A percentile compares a stretch with the other conserved stretches of the same genome.
These are phyloP conservation scores for Crossaster papposus DNA, from an alignment of 53 echinoderm and acorn worm species.

Conservation along the genomic window DNA sequence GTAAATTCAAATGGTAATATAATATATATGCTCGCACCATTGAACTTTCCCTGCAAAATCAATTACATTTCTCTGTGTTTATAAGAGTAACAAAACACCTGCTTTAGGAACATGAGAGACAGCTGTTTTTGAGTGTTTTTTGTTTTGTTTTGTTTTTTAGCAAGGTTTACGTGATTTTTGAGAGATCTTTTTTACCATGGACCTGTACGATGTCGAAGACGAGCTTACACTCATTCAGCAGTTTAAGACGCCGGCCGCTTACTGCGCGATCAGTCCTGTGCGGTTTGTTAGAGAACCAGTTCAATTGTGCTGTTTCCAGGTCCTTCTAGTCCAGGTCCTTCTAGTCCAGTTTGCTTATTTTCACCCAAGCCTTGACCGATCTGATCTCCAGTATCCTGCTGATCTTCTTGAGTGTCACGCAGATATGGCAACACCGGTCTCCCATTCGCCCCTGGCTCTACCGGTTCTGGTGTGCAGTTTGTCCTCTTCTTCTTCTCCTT, in stretches of 20 bases:
- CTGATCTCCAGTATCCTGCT: slow-evolving; percentile 65
- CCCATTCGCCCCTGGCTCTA: neutral
- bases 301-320: slow-evolving; percentile 64
- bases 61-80: no score
- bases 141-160: no score
- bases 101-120: no score
- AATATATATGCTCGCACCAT: no score
- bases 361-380: slow-evolving; percentile 71
- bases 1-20: no score
- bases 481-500: neutral
- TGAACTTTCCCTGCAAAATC: no score
- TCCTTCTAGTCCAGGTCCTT: slow-evolving; percentile 52
- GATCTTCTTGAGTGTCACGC: slow-evolving; percentile 63
- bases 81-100: no score
- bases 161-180: no score
- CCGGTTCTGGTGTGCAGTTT: neutral
- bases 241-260: neutral
- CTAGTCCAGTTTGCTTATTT: slow-evolving; percentile 66
- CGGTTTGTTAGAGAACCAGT: slow-evolving; percentile 63
- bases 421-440: slow-evolving; percentile 13
- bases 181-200: no score
- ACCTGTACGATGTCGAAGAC: neutral
- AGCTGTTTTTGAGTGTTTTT: no score
- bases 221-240: neutral
- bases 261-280: slow-evolving; percentile 32